These are phyloP conservation scores for Pantherophis alleghaniensis DNA, from an alignment of 2,797 vertebrate species.

Conservation along the genomic window DNA sequence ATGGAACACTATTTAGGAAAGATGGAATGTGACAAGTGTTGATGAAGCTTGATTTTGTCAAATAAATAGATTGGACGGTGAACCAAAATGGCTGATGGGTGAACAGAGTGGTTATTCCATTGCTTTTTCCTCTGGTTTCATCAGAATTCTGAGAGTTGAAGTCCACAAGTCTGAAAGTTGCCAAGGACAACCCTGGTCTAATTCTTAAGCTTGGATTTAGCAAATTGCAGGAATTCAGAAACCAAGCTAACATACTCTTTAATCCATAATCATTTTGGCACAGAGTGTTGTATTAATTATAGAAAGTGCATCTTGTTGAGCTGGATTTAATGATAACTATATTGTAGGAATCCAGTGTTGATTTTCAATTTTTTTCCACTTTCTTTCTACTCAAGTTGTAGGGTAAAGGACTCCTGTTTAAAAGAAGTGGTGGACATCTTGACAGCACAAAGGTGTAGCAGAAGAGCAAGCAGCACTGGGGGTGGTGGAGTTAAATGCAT, in stretches of 20 bases:
- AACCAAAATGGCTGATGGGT: not conserved
- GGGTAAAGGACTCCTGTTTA: not conserved
- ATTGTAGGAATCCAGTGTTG: not conserved
- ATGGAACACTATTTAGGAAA: not conserved
- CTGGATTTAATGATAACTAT: not conserved
- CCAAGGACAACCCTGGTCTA: not conserved
- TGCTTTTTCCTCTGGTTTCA: not conserved
- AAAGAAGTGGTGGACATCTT: not conserved
- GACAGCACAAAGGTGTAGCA: not conserved
- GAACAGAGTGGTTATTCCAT: not conserved
- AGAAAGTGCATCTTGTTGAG: not conserved
- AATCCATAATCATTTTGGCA: not conserved
- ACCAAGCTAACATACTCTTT: not conserved
- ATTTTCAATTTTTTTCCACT: not conserved
- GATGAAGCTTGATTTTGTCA: not conserved
- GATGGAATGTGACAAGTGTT: not conserved
- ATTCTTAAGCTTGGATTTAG: not conserved
- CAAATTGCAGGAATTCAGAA: not conserved
- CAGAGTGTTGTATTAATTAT: not conserved
- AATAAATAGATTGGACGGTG: not conserved
- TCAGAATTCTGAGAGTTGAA: not conserved
- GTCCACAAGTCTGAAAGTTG: not conserved
- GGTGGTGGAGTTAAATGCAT: not conserved
- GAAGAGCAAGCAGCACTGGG: not conserved
- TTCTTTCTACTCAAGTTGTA: not conserved